Evolutionary conservation across 2,113 vertebrate genomes (phyloP).

Genomic region (Nothobranchius kuhntae): DNA sequence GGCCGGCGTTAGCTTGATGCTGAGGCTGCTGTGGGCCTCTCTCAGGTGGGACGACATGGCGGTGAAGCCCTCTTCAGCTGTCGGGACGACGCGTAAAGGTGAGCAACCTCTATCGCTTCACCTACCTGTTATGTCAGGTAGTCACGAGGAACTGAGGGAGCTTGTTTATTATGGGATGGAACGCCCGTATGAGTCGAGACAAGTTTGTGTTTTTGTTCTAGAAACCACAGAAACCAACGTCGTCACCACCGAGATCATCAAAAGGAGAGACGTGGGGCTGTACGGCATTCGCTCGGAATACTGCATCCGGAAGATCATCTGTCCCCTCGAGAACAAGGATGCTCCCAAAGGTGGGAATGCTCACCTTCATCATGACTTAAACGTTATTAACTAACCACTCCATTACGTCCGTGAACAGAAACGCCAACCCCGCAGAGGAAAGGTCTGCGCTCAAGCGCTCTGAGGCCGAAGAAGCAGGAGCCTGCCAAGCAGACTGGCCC

Average conservation of each 20-base stretch:
- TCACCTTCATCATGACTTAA: neutral
- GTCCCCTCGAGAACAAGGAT: slow-evolving; percentile 93
- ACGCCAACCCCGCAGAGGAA: slow-evolving; percentile 89
- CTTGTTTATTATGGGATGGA: neutral
- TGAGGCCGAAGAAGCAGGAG: slow-evolving; percentile 95
- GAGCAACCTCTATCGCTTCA: neutral
- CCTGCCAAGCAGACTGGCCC: slow-evolving; percentile 93
- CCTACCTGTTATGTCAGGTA: no score
- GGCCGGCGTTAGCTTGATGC: slow-evolving; percentile 95
- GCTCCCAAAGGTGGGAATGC: slow-evolving; percentile 88
- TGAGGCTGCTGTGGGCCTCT: slow-evolving; percentile 94
- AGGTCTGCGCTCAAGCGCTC: slow-evolving; percentile 89
- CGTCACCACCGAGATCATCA: slow-evolving; percentile 98
- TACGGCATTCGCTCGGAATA: slow-evolving; percentile 97
- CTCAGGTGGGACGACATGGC: slow-evolving; percentile 98
- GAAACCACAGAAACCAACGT: slow-evolving; percentile 97
- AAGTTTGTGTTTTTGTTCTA: slow-evolving; percentile 47
- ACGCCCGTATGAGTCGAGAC: no score
- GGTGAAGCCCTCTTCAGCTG: slow-evolving; percentile 90
- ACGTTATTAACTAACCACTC: neutral
- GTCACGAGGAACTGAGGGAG: neutral
- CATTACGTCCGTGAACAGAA: slow-evolving; percentile 71
- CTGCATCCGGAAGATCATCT: slow-evolving; percentile 98
- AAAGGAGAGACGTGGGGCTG: slow-evolving; percentile 91
- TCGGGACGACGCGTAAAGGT: slow-evolving; percentile 95